Evolutionary conservation across 2,888 invertebrate genomes (phyloP), one percentile per base, ranked within the genome.

Genomic region (Miltochrista miniata): DNA sequence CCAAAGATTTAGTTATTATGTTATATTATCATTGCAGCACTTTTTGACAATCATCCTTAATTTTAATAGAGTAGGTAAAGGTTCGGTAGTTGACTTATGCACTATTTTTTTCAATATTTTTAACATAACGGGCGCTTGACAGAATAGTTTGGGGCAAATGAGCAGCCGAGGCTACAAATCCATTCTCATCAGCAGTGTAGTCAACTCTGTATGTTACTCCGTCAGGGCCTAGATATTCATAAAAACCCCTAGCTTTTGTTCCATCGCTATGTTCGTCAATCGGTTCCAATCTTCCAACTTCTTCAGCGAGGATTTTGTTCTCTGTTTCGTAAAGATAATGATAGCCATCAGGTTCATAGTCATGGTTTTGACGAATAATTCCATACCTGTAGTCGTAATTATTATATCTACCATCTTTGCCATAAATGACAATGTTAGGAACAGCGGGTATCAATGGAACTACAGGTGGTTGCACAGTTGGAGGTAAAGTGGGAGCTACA

Each of bases 301-400:
- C 91, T 56, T 90, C 91, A 7, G 88, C 88, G 12, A 87, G 83
- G 55, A 91, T 91, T 54, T 84, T 90, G 78, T 91, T 91, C 54
- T 90, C 87, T n/a, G 91, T 91, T 67, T 91, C 90, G 52, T 90
- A 91, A 18, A 89, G 74, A 68, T 87, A 91, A 67, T 88, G 90
- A 74, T 91, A 91, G 18, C 90, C 89, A 3, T 90, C 90, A 14
- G 83, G 74, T 0, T 46, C 31, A 11, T 85, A 60, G 0, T 90
- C 85, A 11, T 65, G 72, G 36, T 90, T 89, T 63, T 86, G 83
- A 34, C 90, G 89, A 60, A 91, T 84, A 67, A 90, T 86, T 30
- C 89, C 86, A 57, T 78, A 85, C 61, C 85, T 81, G 76, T 90
- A 88, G 29, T 89, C 76, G 66, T 86, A 90, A 13, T 24, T 35